Evolutionary conservation across 2,888 invertebrate species (phyloP), one percentile per base, ranked within the genome.

Genomic region (Acrobasis consociella): DNA sequence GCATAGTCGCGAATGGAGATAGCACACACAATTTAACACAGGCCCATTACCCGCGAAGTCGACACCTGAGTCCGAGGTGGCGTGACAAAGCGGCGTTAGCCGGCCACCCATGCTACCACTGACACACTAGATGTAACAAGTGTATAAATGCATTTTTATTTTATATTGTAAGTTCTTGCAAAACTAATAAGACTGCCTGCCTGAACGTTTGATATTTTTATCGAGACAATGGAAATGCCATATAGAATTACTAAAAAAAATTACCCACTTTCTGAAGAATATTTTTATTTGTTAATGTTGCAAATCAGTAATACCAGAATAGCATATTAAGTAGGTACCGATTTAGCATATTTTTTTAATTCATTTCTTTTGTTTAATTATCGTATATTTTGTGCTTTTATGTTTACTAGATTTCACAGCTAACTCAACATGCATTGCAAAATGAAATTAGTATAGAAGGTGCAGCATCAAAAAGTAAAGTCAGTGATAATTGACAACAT

Each of bases 401-500:
- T 31, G 2, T 31, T 31, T 0, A 7, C 7, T 31, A 5, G 31
- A 31, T 31, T 31, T 31, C 31, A 7, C 1, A 31, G 31, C 31
- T 31, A 7, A 31, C 5, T 31, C 31, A 7, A 31, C 31, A 7
- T 5, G 31, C 31, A 5, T 31, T 22, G 22, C 22, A 22, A 22
- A 22, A 22, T 22, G 46, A 0, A 5, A 42, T 11, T 10, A 42
- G 17, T 17, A 17, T 9, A 42, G 8, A 11, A 56, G 56, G 67
- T 66, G 67, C 63, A 39, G 69, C 68, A 67, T 69, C 76, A 64
- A 77, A 78, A 84, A 80, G 77, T 74, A 78, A 78, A 71, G 67
- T 62, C 64, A 68, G 69, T 67, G 71, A 79, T 91, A 92, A 92
- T 92, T 92, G 92, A 92, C 92, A 92, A 92, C 91, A 89, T 92